Evolutionary conservation across 2,888 invertebrate species (phyloP).

Genomic region (Lycocerus yunnanus): DNA sequence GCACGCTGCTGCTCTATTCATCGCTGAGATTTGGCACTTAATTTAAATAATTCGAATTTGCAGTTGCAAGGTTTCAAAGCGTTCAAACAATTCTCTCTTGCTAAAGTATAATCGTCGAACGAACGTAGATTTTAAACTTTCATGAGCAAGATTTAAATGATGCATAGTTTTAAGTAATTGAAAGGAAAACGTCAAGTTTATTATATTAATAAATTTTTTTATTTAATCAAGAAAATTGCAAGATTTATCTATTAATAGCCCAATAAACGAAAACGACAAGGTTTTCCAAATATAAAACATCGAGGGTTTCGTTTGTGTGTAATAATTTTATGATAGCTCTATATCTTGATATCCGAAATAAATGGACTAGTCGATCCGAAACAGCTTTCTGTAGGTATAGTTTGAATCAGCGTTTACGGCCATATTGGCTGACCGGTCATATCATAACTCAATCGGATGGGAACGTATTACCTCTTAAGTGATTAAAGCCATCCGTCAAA

Average conservation of each 20-base stretch:
- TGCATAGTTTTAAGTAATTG: neutral
- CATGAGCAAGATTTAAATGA: neutral
- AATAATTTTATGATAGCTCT: conserved; percentile 53
- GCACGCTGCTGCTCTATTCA: neutral
- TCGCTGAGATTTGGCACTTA: neutral
- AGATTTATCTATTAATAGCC: neutral
- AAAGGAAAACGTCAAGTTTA: neutral
- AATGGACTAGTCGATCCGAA: conserved; percentile 45
- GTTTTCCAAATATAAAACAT: conserved; percentile 2
- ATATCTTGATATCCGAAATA: conserved; percentile 41
- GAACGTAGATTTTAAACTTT: neutral
- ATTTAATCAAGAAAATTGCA: neutral
- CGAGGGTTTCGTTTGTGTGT: conserved; percentile 36
- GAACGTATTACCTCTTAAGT: conserved; percentile 56
- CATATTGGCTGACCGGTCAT: conserved; percentile 52
- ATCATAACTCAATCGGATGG: conserved; percentile 55
- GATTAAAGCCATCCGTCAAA: conserved; percentile 55
- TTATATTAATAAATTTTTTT: neutral
- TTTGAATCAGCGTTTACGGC: conserved; percentile 55
- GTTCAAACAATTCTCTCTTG: conserved; percentile 2
- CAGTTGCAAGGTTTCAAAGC: neutral
- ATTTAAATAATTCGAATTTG: conserved; percentile 5
- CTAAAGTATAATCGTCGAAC: neutral
- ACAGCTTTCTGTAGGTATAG: conserved; percentile 43
- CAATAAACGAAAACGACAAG: neutral